Evolutionary conservation across 2,113 vertebrate genomes (phyloP).

Genomic region (Notothenia rossii): DNA sequence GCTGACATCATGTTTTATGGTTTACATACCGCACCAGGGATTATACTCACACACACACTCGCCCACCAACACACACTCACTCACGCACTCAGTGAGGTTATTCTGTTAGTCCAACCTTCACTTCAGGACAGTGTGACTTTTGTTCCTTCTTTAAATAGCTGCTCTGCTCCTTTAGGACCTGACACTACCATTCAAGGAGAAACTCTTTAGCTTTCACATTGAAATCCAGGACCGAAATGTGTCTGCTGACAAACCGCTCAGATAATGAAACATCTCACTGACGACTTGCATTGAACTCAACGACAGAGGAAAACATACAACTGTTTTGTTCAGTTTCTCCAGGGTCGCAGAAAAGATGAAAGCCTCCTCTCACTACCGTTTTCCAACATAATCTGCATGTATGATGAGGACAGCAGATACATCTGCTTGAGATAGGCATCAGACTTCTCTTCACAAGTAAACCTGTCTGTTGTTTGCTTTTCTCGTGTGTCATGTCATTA

Average conservation of each 20-base stretch:
- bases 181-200: slow-evolving; percentile 67
- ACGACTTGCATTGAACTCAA: neutral
- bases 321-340: neutral
- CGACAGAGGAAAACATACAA: neutral
- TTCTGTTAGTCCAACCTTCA: slow-evolving; percentile 56
- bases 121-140: slow-evolving; percentile 61
- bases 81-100: slow-evolving; percentile 2
- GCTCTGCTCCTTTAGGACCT: slow-evolving; percentile 56
- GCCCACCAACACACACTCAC: neutral
- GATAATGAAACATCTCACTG: slow-evolving; percentile 6
- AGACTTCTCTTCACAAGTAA: too few species aligned
- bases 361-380: too few species aligned
- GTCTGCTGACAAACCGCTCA: neutral
- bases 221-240: slow-evolving; percentile 20
- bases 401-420: too few species aligned
- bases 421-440: too few species aligned
- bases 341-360: neutral
- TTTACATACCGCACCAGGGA: slow-evolving; percentile 33
- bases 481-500: too few species aligned
- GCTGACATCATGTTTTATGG: slow-evolving; percentile 32
- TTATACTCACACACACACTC: slow-evolving; percentile 9
- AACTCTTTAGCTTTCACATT: slow-evolving; percentile 18
- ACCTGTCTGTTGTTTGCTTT: too few species aligned
- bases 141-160: slow-evolving; percentile 71
- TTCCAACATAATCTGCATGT: too few species aligned